Evolutionary conservation across 2,888 invertebrate species (phyloP).

Genomic region (Limnephilus auricula): DNA sequence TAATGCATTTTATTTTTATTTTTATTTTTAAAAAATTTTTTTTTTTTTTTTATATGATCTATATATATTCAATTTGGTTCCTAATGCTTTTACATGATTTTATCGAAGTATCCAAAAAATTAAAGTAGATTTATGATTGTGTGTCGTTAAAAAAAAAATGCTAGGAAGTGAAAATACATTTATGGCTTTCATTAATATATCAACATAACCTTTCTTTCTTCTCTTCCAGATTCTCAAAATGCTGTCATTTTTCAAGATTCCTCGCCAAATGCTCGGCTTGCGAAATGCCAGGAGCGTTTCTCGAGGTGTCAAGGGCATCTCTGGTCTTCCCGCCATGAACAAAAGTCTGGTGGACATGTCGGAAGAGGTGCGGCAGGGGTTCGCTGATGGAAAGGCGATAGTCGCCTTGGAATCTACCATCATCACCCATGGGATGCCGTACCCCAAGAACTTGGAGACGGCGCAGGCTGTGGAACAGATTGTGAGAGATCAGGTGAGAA

Average conservation of each 20-base stretch:
- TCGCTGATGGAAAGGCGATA: constrained; percentile 82
- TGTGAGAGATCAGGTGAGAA: constrained; percentile 82
- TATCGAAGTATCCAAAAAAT: no score
- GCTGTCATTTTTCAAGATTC: constrained; percentile 5
- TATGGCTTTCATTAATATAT: no score
- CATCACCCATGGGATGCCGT: constrained; percentile 98
- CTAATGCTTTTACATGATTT: no score
- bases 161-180: no score
- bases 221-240: constrained; percentile 16
- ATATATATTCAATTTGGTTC: no score
- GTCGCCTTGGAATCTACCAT: constrained; percentile 98
- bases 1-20: no score
- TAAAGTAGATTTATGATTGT: no score
- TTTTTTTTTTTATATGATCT: no score
- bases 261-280: not conserved
- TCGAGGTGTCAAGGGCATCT: not conserved
- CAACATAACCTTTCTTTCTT: not conserved
- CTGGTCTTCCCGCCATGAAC: not conserved
- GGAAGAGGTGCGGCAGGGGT: constrained; percentile 82
- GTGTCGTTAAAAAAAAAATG: no score
- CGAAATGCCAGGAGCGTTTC: not conserved
- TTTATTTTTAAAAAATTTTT: no score
- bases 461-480: constrained; percentile 89
- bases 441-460: constrained; percentile 92
- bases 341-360: constrained; percentile 71